Base-by-base conservation (phyloP, 2,888 invertebrate genomes). In the Megastigmus dorsalis region DNA sequence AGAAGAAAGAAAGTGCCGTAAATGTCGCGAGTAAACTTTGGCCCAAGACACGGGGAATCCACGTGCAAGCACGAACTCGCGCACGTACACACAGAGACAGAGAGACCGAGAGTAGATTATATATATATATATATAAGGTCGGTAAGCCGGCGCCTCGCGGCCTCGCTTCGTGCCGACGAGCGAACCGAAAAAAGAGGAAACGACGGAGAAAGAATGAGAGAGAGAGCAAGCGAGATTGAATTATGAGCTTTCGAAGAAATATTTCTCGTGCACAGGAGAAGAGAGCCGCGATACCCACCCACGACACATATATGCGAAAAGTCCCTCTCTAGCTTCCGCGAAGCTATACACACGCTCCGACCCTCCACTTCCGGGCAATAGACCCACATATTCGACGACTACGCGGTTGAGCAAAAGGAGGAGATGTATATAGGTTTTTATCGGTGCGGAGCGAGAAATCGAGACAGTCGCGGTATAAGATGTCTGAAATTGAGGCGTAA, bases 241-340 rank as follows among this genome's bases (percentile, higher is more conserved):
- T 71, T 70, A 70, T 62, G 75, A 55, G 62, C 67, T 63, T 52
- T 36, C 67, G 50, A 52, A 74, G 55, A 55, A 72, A 54, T 62
- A 55, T 72, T 55, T 72, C 67, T 15, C 54, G 26, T 9, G 62
- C 13, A 52, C 20, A 28, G 23, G 26, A n/a, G 23, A 20, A n/a
- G 33, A 36, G 9, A 7, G 43, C 23, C 10, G n/a, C n/a, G n/a
- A n/a, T n/a, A n/a, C n/a, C n/a, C n/a, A n/a, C n/a, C n/a, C n/a
- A 45, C 7, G 26, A 18, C 15, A 36, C 5, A 15, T 28, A 23
- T 7, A 10, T 33, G 43, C 45, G 36, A 26, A 45, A 45, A 38
- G 23, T 23, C 33, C 20, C 36, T 38, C 38, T 43, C 18, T n/a
- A n/a, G n/a, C n/a, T 55, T 38, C 18, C 50, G 13, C 50, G 38